Conservation (phyloP, 2,113 vertebrate genomes). For the Talpa occidentalis region DNA sequence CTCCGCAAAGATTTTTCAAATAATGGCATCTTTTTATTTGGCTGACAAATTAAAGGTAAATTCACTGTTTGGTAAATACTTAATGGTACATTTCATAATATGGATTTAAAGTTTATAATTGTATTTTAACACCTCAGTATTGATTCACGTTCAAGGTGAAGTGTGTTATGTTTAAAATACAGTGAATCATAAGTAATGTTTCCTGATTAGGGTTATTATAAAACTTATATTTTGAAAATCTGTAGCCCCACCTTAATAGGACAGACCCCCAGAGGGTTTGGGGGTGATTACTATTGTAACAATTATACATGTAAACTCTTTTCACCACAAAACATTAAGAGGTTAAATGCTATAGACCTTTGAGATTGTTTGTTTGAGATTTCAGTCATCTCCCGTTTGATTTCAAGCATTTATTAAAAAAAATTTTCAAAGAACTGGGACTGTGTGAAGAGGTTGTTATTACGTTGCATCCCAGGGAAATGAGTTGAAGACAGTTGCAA, state of each 20-base stretch:
- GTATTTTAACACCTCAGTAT: neutral
- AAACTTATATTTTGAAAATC: slow-evolving; percentile 6
- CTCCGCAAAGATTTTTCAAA: slow-evolving; percentile 37
- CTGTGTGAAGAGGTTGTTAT: neutral
- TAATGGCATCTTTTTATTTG: neutral
- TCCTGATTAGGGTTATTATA: neutral
- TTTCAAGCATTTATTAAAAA: neutral
- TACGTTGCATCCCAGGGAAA: slow-evolving; percentile 2
- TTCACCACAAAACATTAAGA: neutral
- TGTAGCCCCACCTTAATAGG: neutral
- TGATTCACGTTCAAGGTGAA: neutral
- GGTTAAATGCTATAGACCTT: neutral
- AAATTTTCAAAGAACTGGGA: neutral
- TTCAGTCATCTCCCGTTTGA: slow-evolving; percentile 14
- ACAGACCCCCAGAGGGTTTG: accelerated
- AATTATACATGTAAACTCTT: neutral
- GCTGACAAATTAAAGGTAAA: neutral
- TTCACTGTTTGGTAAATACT: neutral
- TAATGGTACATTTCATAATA: neutral
- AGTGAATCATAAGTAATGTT: neutral
- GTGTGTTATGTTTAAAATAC: neutral
- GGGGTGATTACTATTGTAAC: neutral
- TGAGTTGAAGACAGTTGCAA: neutral
- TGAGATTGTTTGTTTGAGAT: neutral
- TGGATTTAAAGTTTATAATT: neutral